Base-by-base conservation (phyloP, 2,113 vertebrate species). In the Pygoscelis antarcticus region DNA sequence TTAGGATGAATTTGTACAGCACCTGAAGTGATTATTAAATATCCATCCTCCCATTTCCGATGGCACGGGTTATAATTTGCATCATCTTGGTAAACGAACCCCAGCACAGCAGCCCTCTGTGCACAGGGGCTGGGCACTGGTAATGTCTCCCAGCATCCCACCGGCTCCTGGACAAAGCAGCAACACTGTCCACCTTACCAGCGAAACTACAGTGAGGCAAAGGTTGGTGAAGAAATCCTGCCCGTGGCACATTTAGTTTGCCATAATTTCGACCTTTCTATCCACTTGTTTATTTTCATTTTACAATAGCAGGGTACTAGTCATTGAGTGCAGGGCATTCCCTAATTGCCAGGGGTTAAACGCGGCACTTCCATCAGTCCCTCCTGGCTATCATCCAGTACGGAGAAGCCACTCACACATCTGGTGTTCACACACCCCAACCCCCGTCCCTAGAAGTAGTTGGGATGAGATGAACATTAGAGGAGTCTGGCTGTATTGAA, bases 101-200 rank as follows among this genome's bases (percentile, higher is more conserved):
- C 25, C 36, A 49, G 32, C n/a, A 16, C 44, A 32, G 13, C 44
- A 62, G 40, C 57, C 25, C 21, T 46, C 74, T 57, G 30, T 0
- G 0, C 32, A 1, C 32, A 25, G 38, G 52, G 16, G 21, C 47
- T 29, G 55, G 62, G 69, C n/a, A 36, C 29, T 10, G 62, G n/a
- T 17, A 26, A 26, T 1, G 0, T 40, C 76, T 69, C 46, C 61
- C 1, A 2, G 46, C 47, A n/a, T 29, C 60, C 18, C 34, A 13
- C 66, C 18, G 1, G 32, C 65, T 80, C 47, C 66, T 6, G 26
- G 51, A 8, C 51, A 36, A 17, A 46, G 87, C 47, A 38, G 58
- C 44, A 20, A 3, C 0, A 1, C 44, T 7, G 16, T 21, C 54
- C 40, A 10, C n/a, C 32, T 40, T 55, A 13, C 12, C 26, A 36